Conservation (phyloP, 2,888 invertebrate genomes). For the Tanypteryx hageni region DNA sequence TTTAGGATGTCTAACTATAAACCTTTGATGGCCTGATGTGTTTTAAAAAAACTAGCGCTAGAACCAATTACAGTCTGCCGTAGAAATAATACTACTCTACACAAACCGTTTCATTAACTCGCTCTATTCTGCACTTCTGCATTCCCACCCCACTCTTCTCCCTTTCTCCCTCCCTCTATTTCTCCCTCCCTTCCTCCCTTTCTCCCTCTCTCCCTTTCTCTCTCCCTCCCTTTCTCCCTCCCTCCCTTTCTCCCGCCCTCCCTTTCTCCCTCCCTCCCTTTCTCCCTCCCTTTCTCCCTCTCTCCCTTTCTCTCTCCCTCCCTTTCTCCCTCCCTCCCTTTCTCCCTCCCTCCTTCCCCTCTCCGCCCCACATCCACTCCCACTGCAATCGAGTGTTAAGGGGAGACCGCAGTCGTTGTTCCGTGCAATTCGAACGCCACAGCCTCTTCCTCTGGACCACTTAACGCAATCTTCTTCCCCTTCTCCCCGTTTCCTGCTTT, state of each 20-base stretch:
- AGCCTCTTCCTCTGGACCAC: background rate
- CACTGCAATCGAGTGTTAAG: constrained; percentile 21
- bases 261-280: too few species aligned
- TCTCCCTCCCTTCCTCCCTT: too few species aligned
- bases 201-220: background rate
- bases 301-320: background rate
- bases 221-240: background rate
- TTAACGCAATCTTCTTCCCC: too few species aligned
- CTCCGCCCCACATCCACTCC: background rate
- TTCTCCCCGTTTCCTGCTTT: too few species aligned
- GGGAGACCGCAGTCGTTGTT: background rate
- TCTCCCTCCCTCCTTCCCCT: background rate
- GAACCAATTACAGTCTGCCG: background rate
- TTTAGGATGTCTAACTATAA: background rate
- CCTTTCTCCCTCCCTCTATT: background rate
- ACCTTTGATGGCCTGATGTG: background rate
- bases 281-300: background rate
- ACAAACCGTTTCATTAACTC: background rate
- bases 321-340: too few species aligned
- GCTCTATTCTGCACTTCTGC: background rate
- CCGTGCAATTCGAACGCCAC: background rate
- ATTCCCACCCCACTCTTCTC: too few species aligned
- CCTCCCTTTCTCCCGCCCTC: background rate
- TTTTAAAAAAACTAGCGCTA: background rate
- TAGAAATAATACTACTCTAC: background rate